phyloP scores from a whole-genome alignment of 2,113 vertebrate species.

The Phaetusa simplex region DNA sequence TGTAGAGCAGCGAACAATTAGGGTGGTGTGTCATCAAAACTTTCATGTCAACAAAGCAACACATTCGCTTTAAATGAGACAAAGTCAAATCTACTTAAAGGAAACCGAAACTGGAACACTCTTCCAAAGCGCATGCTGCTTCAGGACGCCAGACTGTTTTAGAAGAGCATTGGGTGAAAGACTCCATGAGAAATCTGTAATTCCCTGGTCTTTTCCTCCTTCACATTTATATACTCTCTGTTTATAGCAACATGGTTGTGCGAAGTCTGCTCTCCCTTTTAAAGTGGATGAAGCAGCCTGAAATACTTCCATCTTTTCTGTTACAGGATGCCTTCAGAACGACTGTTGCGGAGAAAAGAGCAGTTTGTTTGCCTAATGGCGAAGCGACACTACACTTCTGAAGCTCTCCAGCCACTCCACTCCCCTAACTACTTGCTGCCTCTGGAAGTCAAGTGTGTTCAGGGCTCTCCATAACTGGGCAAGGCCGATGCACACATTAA shows the following conservation, averaged over 20 bases:
- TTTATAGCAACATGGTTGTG: neutral
- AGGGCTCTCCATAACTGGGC: neutral
- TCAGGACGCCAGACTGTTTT: neutral
- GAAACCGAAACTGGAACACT: neutral
- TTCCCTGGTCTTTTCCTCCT: neutral
- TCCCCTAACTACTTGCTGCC: neutral
- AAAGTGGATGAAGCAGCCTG: neutral
- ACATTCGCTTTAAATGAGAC: conserved; percentile 68
- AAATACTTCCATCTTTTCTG: neutral
- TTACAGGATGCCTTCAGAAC: neutral
- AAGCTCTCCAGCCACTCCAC: neutral
- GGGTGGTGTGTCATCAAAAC: conserved; percentile 72
- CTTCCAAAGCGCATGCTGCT: neutral
- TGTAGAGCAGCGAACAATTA: conserved; percentile 78
- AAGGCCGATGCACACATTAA: neutral
- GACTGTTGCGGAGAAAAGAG: neutral
- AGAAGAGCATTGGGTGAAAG: neutral
- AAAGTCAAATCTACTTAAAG: conserved; percentile 72
- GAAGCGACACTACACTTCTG: neutral
- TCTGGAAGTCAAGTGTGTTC: neutral
- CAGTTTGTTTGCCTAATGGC: neutral
- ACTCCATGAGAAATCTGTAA: neutral
- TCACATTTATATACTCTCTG: neutral
- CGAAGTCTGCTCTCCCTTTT: neutral
- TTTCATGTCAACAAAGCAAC: conserved; percentile 75